These are phyloP conservation scores for Bombyx mandarina DNA, from an alignment of 1,140 invertebrate genomes.

Conservation along the genomic window DNA sequence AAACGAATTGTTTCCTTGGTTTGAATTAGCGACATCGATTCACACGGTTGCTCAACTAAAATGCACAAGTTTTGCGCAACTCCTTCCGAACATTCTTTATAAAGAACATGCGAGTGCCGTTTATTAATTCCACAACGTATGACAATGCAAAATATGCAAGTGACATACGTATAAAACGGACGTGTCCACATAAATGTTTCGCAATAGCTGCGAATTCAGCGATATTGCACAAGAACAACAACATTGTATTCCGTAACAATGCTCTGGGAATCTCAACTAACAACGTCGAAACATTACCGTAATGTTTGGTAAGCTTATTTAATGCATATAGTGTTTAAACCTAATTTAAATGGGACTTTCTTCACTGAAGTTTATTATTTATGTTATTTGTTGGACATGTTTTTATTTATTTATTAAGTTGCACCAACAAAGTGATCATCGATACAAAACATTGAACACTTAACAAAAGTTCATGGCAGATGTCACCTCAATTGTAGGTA, in stretches of 20 bases:
- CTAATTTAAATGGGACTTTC: neutral
- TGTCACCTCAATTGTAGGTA: no score
- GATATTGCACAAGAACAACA: slow-evolving; percentile 53
- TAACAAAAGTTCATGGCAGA: no score
- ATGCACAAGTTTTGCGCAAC: no score
- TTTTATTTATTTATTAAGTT: neutral
- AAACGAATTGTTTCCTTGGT: no score
- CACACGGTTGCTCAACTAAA: neutral
- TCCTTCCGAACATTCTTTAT: neutral
- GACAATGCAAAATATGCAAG: slow-evolving; percentile 37
- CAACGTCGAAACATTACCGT: slow-evolving; percentile 25
- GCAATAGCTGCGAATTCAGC: slow-evolving; percentile 45
- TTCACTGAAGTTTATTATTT: neutral
- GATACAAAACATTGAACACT: no score
- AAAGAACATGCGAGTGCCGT: slow-evolving; percentile 12
- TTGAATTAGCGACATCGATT: neutral
- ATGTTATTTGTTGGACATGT: neutral
- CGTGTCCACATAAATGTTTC: slow-evolving; percentile 37
- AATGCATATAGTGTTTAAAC: no score
- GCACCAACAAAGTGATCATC: no score
- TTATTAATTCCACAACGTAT: slow-evolving; percentile 29
- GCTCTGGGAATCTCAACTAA: slow-evolving; percentile 32
- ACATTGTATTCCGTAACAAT: slow-evolving; percentile 43
- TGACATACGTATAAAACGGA: slow-evolving; percentile 31
- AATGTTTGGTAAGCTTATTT: slow-evolving; percentile 14